Base-by-base conservation (phyloP, 1,140 invertebrate genomes). In the Colletes gigas region DNA sequence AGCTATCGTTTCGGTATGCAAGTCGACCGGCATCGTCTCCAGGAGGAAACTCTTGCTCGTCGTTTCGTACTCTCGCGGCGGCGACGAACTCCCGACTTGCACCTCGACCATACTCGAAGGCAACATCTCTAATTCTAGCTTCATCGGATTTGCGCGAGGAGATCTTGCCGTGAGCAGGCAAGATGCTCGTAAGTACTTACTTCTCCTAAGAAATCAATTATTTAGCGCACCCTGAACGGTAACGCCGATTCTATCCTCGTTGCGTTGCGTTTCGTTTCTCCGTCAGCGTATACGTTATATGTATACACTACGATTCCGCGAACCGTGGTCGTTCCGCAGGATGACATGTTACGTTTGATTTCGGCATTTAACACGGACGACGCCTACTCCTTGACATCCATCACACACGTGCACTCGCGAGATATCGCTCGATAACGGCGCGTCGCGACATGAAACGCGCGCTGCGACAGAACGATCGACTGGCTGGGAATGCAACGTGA, bases 71-170 rank as follows among this genome's bases (percentile, higher is more conserved):
- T 55, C 70, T 5, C 50, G 44, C 50, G 69, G 39, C 17, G 76
- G 60, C 39, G 77, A 55, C 50, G 70, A 73, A 60, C 75, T 39
- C n/a, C 21, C 77, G 30, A 62, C 47, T 41, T 70, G 81, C 76
- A 55, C 59, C 59, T 84, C 83, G 60, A 83, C 41, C 71, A 60
- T 10, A 19, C 57, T 81, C 60, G 83, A 65, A 15, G 83, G 67
- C 21, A 84, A 19, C 83, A 85, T 83, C 39, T 59, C 76, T 54
- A 63, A 3, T 12, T 66, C n/a, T 52, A 63, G 17, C 15, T 63
- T 77, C 74, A 39, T 69, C 47, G 17, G 41, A 60, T 63, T 39
- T n/a, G 62, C 59, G 12, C 39, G n/a, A 52, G 4, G 60, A 5
- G 44, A 47, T 57, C 17, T 41, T 14, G 21, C 15, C 14, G 2